phyloP scores from a whole-genome alignment of 35 echinoderm and acorn worm genomes.

The Hemicentrotus pulcherrimus region DNA sequence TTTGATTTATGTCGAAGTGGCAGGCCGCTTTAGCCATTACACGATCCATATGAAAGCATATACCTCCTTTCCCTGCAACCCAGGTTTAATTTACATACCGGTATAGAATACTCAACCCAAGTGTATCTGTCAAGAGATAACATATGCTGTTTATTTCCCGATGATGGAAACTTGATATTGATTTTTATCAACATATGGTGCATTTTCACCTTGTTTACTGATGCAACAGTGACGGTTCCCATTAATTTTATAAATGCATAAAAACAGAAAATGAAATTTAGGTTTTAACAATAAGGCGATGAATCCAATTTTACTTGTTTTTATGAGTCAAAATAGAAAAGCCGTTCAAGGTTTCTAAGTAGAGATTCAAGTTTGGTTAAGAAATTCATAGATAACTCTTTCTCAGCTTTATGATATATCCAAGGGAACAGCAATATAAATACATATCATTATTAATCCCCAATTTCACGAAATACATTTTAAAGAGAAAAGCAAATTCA shows the following conservation, averaged over 20 bases:
- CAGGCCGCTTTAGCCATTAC: not conserved
- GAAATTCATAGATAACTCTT: too few relatives aligned
- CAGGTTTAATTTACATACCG: not conserved
- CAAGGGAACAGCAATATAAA: too few relatives aligned
- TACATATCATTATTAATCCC: too few relatives aligned
- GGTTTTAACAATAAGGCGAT: too few relatives aligned
- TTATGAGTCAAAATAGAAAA: too few relatives aligned
- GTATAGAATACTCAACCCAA: not conserved
- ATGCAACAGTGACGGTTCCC: not conserved
- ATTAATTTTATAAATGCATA: not conserved
- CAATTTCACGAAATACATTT: too few relatives aligned
- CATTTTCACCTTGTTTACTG: not conserved
- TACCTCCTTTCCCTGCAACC: not conserved
- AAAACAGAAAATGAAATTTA: too few relatives aligned
- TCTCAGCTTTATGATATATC: too few relatives aligned
- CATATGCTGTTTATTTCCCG: not conserved
- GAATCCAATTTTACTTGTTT: too few relatives aligned
- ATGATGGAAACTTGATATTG: not conserved
- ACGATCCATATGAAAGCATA: not conserved
- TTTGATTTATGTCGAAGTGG: not conserved
- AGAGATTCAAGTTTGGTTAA: too few relatives aligned
- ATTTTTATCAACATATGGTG: not conserved
- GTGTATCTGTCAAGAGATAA: not conserved
- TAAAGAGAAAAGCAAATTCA: too few relatives aligned
- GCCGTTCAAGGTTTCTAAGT: too few relatives aligned